Percentiles rank a stretch among this genome's conserved stretches.
phyloP scores from a whole-genome alignment of 2,797 vertebrate species.

The Mus caroli region DNA sequence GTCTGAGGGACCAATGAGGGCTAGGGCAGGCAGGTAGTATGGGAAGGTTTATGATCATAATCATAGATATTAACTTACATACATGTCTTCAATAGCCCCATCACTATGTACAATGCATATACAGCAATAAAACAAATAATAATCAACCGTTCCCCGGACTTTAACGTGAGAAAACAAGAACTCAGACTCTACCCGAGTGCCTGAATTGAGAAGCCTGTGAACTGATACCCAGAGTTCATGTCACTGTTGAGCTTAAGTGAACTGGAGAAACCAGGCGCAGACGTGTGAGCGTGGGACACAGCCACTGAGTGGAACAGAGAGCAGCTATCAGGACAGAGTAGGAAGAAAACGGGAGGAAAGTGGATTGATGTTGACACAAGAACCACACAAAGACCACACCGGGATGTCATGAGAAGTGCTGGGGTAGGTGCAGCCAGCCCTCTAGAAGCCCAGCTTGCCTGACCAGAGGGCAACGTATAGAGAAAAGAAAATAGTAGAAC shows the following conservation, averaged over 20 bases:
- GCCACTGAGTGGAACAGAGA: neutral
- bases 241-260: neutral
- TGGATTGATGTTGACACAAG: neutral
- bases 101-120: neutral
- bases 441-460: neutral
- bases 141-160: neutral
- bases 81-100: neutral
- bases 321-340: no score
- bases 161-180: neutral
- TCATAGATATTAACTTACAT: neutral
- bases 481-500: neutral
- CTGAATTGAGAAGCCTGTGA: neutral
- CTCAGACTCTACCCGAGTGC: neutral
- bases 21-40: neutral
- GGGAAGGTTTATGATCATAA: neutral
- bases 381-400: neutral
- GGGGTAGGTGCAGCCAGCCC: neutral
- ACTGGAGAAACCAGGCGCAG: neutral
- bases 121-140: neutral
- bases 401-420: rapidly evolving
- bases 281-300: neutral
- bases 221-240: neutral
- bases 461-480: neutral
- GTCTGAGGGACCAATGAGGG: neutral
- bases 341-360: neutral